Evolutionary conservation across 2,113 vertebrate species (phyloP).

Genomic region (Nymphicus hollandicus): DNA sequence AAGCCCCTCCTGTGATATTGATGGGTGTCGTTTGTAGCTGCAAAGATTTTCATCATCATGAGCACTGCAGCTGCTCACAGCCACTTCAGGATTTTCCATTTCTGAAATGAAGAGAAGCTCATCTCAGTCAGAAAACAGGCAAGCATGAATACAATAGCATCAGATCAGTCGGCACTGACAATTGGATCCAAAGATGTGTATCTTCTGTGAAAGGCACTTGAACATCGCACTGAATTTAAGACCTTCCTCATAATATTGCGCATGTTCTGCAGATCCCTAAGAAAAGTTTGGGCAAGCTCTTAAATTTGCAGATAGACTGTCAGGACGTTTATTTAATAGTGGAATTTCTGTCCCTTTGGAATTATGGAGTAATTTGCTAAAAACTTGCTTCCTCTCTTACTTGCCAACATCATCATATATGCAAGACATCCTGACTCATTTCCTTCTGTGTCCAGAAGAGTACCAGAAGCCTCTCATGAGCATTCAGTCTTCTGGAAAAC

Average conservation of each 20-base stretch:
- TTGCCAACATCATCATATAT: neutral
- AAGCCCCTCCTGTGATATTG: constrained; percentile 61
- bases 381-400: neutral
- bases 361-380: neutral
- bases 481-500: neutral
- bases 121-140: neutral
- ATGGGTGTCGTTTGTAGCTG: constrained; percentile 25
- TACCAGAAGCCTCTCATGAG: neutral
- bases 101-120: constrained; percentile 29
- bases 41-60: constrained; percentile 38
- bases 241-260: neutral
- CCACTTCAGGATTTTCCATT: constrained; percentile 70
- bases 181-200: neutral
- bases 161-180: neutral
- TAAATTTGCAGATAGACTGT: neutral
- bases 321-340: neutral
- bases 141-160: neutral
- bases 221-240: neutral
- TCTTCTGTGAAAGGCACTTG: neutral
- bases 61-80: constrained; percentile 38
- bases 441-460: neutral
- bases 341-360: neutral
- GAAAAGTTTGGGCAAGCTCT: neutral
- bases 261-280: neutral
- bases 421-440: constrained; percentile 1